Evolutionary conservation across 2,888 invertebrate species (phyloP).

Genomic region (Lasioglossum zephyrum): DNA sequence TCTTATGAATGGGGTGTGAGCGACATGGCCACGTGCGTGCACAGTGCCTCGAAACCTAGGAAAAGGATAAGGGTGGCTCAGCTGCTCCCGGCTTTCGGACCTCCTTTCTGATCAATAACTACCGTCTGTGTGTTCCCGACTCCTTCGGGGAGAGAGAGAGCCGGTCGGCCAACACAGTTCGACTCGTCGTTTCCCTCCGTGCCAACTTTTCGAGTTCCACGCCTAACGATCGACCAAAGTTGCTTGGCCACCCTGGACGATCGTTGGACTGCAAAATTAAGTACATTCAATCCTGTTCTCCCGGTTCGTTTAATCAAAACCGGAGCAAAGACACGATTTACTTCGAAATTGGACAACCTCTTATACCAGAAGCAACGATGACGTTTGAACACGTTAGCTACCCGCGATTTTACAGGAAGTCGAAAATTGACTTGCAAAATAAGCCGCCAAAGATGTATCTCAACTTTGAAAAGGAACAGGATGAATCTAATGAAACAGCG

Average conservation of each 20-base stretch:
- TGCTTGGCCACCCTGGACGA: not conserved
- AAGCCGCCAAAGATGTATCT: no score
- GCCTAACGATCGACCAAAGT: constrained; percentile 25
- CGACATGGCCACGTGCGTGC: constrained; percentile 76
- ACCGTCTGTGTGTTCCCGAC: constrained; percentile 35
- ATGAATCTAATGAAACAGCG: no score
- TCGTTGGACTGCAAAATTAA: not conserved
- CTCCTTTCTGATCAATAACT: constrained; percentile 76
- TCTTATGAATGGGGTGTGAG: constrained; percentile 74
- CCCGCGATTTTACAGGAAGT: not conserved
- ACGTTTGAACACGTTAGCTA: not conserved
- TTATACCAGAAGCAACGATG: not conserved
- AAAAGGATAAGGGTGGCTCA: constrained; percentile 73
- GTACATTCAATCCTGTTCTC: not conserved
- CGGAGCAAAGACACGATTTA: not conserved
- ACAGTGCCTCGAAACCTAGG: constrained; percentile 53
- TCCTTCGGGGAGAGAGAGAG: constrained; percentile 18
- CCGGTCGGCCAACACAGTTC: constrained; percentile 19
- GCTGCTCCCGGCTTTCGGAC: constrained; percentile 68
- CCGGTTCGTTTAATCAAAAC: not conserved
- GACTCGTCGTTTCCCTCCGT: constrained; percentile 11
- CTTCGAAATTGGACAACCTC: not conserved
- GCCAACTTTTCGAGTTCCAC: constrained; percentile 6
- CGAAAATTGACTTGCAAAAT: no score
- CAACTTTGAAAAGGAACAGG: no score